Conservation (phyloP, 2,797 vertebrate species). For the Loris lydekkerianus region DNA sequence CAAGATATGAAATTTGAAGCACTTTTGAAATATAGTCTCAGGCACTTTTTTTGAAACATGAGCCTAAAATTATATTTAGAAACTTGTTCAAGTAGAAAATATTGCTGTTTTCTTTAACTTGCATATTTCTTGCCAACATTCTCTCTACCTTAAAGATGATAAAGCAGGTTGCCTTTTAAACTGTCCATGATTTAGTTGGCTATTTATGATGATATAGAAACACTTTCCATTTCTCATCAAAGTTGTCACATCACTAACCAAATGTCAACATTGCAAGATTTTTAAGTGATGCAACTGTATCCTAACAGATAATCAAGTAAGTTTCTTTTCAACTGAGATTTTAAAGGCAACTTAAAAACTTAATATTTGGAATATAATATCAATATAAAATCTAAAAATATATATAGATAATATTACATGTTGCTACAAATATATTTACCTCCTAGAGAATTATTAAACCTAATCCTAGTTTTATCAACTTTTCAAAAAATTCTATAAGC, state of each 20-base stretch:
- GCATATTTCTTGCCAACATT: constrained; percentile 35
- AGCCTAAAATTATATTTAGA: constrained; percentile 49
- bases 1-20: constrained; percentile 17
- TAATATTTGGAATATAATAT: neutral
- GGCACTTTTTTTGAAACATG: neutral
- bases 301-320: neutral
- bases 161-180: neutral
- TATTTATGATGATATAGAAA: constrained; percentile 35
- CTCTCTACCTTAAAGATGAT: neutral
- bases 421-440: neutral
- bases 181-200: neutral
- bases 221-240: constrained; percentile 6
- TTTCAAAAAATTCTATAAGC: neutral
- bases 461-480: neutral
- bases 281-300: neutral
- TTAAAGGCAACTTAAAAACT: constrained; percentile 20
- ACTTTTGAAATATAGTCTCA: constrained; percentile 33
- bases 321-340: neutral
- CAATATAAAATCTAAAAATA: constrained; percentile 36
- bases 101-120: constrained; percentile 18
- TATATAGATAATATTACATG: neutral
- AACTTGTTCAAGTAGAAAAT: constrained; percentile 45
- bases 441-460: neutral
- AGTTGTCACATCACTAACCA: neutral
- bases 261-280: neutral